phyloP scores from a whole-genome alignment of 1,140 invertebrate genomes.

The Harlomillsia oculata region DNA sequence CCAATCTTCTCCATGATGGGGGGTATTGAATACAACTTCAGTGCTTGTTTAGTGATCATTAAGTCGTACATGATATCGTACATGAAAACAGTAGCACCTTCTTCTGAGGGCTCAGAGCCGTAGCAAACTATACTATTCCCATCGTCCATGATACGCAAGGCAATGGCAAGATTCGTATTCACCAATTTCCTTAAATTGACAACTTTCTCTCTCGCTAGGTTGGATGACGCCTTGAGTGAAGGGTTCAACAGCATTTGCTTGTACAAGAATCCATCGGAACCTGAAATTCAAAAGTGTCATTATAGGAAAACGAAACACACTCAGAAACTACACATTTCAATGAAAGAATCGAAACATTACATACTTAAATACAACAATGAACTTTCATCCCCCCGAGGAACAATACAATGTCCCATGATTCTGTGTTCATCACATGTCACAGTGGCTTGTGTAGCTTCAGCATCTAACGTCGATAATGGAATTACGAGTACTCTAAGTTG shows the following conservation, averaged over 20 bases:
- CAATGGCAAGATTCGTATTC: slow-evolving; percentile 1
- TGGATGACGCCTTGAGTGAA: background rate
- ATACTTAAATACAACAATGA: slow-evolving; percentile 8
- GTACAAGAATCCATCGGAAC: slow-evolving; percentile 25
- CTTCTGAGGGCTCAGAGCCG: slow-evolving; percentile 25
- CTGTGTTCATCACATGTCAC: background rate
- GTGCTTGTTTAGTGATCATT: slow-evolving; percentile 22
- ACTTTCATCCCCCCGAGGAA: background rate
- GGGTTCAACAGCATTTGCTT: slow-evolving; percentile 5
- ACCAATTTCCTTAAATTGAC: slow-evolving; percentile 16
- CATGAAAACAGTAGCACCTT: slow-evolving; percentile 30
- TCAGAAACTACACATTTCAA: no score
- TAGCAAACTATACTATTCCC: slow-evolving; percentile 18
- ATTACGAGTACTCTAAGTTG: no score
- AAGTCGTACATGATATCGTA: slow-evolving; percentile 32
- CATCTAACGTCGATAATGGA: background rate
- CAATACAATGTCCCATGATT: slow-evolving; percentile 12
- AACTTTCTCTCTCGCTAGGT: slow-evolving; percentile 1
- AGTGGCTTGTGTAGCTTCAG: background rate
- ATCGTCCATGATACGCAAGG: slow-evolving; percentile 12
- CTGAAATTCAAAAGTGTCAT: slow-evolving; percentile 2
- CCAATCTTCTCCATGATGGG: slow-evolving; percentile 26
- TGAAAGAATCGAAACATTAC: background rate
- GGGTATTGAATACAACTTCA: slow-evolving; percentile 27
- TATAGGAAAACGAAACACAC: no score